Evolutionary conservation across 2,113 vertebrate species (phyloP).

Genomic region (Anarrhichthys ocellatus): DNA sequence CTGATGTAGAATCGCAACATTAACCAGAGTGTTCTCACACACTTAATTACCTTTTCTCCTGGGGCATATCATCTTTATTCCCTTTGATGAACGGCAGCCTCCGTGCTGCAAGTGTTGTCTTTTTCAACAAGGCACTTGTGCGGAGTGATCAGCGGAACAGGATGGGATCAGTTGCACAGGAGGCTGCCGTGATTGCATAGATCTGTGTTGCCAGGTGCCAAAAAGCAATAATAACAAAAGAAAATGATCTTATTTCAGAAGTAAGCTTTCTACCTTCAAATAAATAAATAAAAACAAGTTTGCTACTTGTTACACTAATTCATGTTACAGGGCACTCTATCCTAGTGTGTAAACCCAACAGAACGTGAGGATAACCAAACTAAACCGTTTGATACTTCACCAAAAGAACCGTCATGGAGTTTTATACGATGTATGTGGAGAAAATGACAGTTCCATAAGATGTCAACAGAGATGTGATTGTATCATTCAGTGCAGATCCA

Average conservation of each 20-base stretch:
- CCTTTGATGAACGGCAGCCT: conserved; percentile 17
- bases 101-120: neutral
- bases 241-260: neutral
- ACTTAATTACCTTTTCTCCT: conserved; percentile 19
- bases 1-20: conserved; percentile 13
- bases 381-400: neutral
- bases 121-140: conserved; percentile 5
- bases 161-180: neutral
- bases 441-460: neutral
- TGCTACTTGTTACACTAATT: no score
- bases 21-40: neutral
- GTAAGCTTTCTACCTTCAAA: neutral
- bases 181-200: neutral
- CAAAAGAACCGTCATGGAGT: neutral
- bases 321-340: neutral
- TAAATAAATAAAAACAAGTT: neutral
- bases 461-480: neutral
- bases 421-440: neutral
- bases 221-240: neutral
- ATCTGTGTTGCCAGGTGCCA: neutral
- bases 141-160: neutral
- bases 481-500: neutral
- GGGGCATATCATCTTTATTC: neutral
- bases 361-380: neutral
- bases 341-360: neutral